Conservation (phyloP, 2,888 invertebrate species). For the Rhabditoides inermis region DNA sequence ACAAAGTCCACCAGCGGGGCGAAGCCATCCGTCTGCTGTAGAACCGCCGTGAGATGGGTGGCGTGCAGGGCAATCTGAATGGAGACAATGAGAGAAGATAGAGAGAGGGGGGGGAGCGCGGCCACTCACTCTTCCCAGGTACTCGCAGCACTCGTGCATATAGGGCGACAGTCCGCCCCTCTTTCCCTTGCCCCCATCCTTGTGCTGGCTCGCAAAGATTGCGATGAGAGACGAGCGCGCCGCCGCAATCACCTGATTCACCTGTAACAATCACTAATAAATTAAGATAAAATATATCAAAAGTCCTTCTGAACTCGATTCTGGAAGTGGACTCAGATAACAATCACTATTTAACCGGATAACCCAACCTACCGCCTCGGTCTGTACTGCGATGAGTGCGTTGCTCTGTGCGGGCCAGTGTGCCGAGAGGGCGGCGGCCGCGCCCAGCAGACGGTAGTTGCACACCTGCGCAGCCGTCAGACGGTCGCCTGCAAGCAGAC, state of each 20-base stretch:
- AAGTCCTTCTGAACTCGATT: slow-evolving; percentile 17
- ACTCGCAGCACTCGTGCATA: slow-evolving; percentile 15
- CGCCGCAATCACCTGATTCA: too few species aligned
- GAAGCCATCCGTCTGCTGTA: slow-evolving; percentile 22
- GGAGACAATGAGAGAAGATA: too few species aligned
- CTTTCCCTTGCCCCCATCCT: too few species aligned
- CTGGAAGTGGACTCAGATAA: slow-evolving; percentile 29
- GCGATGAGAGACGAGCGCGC: too few species aligned
- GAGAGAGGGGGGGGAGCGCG: too few species aligned
- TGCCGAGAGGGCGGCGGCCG: slow-evolving; percentile 17
- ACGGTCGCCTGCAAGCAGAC: slow-evolving; percentile 19
- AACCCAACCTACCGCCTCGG: slow-evolving; percentile 14
- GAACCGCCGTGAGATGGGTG: slow-evolving; percentile 23
- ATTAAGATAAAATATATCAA: slow-evolving; percentile 11
- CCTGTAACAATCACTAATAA: too few species aligned
- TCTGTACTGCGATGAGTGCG: slow-evolving; percentile 16
- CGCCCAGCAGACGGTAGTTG: slow-evolving; percentile 30
- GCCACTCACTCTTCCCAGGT: background rate
- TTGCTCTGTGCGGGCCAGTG: slow-evolving; percentile 23
- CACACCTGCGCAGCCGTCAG: slow-evolving; percentile 21
- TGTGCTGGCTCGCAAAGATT: too few species aligned
- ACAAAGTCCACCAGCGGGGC: slow-evolving; percentile 75
- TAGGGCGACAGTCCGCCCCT: slow-evolving; percentile 14
- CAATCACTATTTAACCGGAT: slow-evolving; percentile 18
- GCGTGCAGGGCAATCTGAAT: slow-evolving; percentile 24